Percentiles rank a stretch among this genome's conserved stretches.
These are phyloP conservation scores for Caenorhabditis remanei DNA, from an alignment of 1,140 invertebrate species.

Conservation along the genomic window DNA sequence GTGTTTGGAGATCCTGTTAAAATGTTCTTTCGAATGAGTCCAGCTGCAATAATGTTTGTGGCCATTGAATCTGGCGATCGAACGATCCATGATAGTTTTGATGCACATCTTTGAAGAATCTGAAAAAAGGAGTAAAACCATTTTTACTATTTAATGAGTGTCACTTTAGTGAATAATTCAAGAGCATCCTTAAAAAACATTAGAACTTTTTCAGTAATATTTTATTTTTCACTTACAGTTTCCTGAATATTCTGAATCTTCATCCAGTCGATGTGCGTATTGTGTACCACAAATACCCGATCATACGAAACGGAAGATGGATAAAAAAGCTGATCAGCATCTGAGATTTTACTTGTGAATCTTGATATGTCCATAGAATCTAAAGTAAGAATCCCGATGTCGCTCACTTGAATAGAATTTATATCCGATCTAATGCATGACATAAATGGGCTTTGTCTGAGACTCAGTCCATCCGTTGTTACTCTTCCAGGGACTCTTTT, in stretches of 20 bases:
- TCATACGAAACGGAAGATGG: neutral
- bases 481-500: conserved; percentile 8
- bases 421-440: neutral
- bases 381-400: neutral
- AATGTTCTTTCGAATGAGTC: neutral
- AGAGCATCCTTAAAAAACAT: no score
- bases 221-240: neutral
- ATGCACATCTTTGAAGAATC: neutral
- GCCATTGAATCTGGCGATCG: neutral
- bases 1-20: conserved; percentile 1
- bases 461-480: neutral
- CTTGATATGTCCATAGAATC: neutral
- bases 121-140: neutral
- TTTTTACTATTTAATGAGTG: no score
- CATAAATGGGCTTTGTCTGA: neutral
- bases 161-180: no score
- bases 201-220: no score
- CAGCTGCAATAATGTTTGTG: neutral
- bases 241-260: neutral
- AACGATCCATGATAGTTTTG: neutral
- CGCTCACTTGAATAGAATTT: neutral
- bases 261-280: neutral
- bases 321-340: conserved; percentile 6
- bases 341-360: neutral
- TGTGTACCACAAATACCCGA: neutral